Evolutionary conservation across 2,113 vertebrate genomes (phyloP).

Genomic region (Hyperoodon ampullatus): DNA sequence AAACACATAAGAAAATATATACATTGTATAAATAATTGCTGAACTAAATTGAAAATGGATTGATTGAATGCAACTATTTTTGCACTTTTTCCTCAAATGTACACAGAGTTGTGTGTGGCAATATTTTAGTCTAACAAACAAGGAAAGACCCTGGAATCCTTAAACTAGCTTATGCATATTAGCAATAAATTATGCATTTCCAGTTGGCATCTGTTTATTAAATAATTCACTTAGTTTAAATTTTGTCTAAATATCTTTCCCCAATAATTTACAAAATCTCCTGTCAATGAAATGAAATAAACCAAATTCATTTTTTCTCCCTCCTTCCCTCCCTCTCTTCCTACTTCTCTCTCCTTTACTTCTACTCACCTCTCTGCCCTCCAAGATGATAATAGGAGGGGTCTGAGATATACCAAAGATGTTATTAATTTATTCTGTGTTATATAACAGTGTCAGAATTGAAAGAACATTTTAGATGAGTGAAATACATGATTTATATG

Average conservation of each 20-base stretch:
- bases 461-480: constrained; percentile 72
- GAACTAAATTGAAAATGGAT: neutral
- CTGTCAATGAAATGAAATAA: constrained; percentile 66
- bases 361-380: neutral
- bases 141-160: constrained; percentile 38
- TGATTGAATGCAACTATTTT: neutral
- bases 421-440: constrained; percentile 78
- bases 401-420: constrained; percentile 65
- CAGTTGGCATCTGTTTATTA: constrained; percentile 76
- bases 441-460: constrained; percentile 72
- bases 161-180: constrained; percentile 68
- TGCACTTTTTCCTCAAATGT: neutral
- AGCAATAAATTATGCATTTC: constrained; percentile 81
- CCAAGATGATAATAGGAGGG: constrained; percentile 47
- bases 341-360: neutral
- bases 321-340: neutral
- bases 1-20: constrained; percentile 4
- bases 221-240: constrained; percentile 84
- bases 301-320: constrained; percentile 23
- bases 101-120: neutral
- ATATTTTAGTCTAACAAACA: constrained; percentile 31
- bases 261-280: constrained; percentile 72
- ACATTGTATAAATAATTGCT: neutral
- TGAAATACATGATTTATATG: constrained; percentile 75
- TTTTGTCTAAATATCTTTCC: constrained; percentile 73